phyloP scores from a whole-genome alignment of 2,888 invertebrate species.

The Trichopria drosophilae region DNA sequence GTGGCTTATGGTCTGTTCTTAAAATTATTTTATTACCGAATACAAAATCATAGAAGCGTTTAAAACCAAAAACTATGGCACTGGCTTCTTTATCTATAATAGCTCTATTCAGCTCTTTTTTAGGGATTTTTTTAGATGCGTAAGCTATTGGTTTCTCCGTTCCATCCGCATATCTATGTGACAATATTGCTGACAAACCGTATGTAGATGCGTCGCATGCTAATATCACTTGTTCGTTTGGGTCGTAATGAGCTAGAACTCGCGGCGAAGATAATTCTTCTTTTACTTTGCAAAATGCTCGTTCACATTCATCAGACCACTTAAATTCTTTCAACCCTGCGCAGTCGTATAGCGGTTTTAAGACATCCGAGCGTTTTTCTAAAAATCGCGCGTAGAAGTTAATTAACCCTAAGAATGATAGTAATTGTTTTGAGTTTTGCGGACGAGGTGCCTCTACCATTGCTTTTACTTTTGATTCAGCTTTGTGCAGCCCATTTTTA shows the following conservation, averaged over 20 bases:
- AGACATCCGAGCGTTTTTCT: constrained; percentile 1
- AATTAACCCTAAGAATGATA: constrained; percentile 16
- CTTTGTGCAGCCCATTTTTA: constrained; percentile 10
- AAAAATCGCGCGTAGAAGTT: constrained; percentile 22
- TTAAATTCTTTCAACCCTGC: constrained; percentile 6
- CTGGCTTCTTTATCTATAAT: constrained; percentile 40
- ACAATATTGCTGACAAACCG: constrained; percentile 28
- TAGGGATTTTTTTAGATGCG: constrained; percentile 21
- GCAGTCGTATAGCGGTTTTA: constrained; percentile 28
- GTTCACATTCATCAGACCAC: constrained; percentile 26
- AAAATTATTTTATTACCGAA: constrained; percentile 30
- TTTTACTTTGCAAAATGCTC: constrained; percentile 30
- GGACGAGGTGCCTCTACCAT: constrained; percentile 17
- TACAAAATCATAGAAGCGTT: constrained; percentile 36
- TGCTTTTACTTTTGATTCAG: constrained; percentile 14
- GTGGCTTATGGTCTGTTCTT: constrained; percentile 27
- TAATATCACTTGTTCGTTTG: constrained; percentile 23
- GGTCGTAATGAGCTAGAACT: constrained; percentile 28
- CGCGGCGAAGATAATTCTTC: constrained; percentile 26
- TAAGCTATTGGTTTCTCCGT: constrained; percentile 14
- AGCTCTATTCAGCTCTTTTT: constrained; percentile 7
- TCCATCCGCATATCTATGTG: constrained; percentile 26
- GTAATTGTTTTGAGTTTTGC: constrained; percentile 12
- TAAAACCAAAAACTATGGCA: constrained; percentile 40
- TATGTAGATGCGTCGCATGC: constrained; percentile 32